Evolutionary conservation across 2,113 vertebrate species (phyloP).

Genomic region (Gavialis gangeticus): DNA sequence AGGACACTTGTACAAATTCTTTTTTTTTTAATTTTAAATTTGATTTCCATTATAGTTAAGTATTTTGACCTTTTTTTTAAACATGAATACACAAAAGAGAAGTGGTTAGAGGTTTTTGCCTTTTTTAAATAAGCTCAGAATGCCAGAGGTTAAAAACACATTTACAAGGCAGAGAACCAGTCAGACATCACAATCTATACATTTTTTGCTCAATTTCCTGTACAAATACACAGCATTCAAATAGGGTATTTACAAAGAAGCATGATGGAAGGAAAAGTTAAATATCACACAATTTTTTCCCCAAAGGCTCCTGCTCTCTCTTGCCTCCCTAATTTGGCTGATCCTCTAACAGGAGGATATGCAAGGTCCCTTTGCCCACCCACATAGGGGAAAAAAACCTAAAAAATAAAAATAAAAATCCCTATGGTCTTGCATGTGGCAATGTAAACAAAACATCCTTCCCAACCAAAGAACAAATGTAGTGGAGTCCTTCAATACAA

Average conservation of each 20-base stretch:
- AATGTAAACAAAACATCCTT: slow-evolving; percentile 28
- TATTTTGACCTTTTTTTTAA: slow-evolving; percentile 77
- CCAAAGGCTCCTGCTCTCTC: slow-evolving; percentile 77
- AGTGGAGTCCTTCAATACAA: slow-evolving; percentile 23
- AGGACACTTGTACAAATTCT: slow-evolving; percentile 92
- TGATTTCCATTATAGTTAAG: slow-evolving; percentile 85
- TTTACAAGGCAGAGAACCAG: slow-evolving; percentile 94
- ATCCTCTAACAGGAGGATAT: slow-evolving; percentile 60
- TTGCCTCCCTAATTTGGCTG: slow-evolving; percentile 74
- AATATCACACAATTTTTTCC: slow-evolving; percentile 86
- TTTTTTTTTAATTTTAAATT: slow-evolving; percentile 82
- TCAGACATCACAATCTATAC: slow-evolving; percentile 94
- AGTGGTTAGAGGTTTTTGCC: slow-evolving; percentile 79
- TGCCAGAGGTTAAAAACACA: slow-evolving; percentile 88
- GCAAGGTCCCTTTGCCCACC: slow-evolving; percentile 46
- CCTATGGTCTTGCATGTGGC: slow-evolving; percentile 11
- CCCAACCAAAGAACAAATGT: background rate
- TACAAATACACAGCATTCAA: slow-evolving; percentile 97
- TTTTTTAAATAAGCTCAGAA: slow-evolving; percentile 84
- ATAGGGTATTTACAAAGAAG: slow-evolving; percentile 94
- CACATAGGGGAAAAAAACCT: slow-evolving; percentile 47
- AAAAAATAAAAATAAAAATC: slow-evolving; percentile 24
- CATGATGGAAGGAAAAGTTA: slow-evolving; percentile 83
- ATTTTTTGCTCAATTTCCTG: slow-evolving; percentile 97
- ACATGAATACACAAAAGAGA: slow-evolving; percentile 85